Evolutionary conservation across 2,888 invertebrate species (phyloP).

Genomic region (Gari tellinella): DNA sequence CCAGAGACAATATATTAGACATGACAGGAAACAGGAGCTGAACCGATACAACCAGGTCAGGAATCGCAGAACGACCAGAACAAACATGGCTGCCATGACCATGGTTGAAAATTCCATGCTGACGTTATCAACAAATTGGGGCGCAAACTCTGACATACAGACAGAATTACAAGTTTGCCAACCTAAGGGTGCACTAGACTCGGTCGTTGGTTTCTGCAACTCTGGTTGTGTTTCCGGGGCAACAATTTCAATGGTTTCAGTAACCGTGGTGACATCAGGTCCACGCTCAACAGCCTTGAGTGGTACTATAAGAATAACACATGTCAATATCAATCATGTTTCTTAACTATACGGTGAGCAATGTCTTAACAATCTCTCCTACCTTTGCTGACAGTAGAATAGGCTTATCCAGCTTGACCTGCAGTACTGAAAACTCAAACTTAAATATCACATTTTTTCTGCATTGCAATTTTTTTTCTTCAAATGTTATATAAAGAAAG

Average conservation of each 20-base stretch:
- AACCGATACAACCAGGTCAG: slow-evolving; percentile 70
- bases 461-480: no score
- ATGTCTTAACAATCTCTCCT: no score
- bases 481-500: no score
- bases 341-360: no score
- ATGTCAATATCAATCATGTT: no score
- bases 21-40: slow-evolving; percentile 67
- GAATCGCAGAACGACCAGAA: slow-evolving; percentile 66
- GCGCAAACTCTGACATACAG: slow-evolving; percentile 28
- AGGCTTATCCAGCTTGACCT: no score
- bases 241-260: slow-evolving; percentile 58
- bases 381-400: no score
- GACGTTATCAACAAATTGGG: slow-evolving; percentile 56
- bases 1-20: slow-evolving; percentile 63
- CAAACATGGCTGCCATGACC: slow-evolving; percentile 66
- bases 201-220: slow-evolving; percentile 65
- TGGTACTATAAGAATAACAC: slow-evolving; percentile 51
- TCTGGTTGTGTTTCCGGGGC: slow-evolving; percentile 61
- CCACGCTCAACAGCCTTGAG: slow-evolving; percentile 73
- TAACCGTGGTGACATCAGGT: slow-evolving; percentile 61
- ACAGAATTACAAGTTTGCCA: slow-evolving; percentile 61
- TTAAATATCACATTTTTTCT: no score
- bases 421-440: no score
- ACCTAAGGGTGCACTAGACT: slow-evolving; percentile 72
- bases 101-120: slow-evolving; percentile 71